phyloP scores from a whole-genome alignment of 2,797 vertebrate genomes.

The Balearica regulorum region DNA sequence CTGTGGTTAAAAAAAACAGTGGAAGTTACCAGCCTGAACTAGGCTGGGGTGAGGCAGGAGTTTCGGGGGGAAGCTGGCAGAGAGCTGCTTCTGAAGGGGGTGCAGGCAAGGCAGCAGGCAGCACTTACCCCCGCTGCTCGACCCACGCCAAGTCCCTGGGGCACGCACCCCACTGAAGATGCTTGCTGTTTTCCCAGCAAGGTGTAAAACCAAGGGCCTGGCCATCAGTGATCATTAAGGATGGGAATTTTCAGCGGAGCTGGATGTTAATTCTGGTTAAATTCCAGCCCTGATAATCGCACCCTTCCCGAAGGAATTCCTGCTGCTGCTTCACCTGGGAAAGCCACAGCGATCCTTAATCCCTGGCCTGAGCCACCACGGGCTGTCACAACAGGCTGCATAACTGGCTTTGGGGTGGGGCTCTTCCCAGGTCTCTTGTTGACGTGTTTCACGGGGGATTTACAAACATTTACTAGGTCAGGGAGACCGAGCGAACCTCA shows the following conservation, averaged over 20 bases:
- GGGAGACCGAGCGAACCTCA: background rate
- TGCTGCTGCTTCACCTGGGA: background rate
- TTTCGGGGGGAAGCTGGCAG: background rate
- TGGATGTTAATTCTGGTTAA: background rate
- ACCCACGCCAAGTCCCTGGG: background rate
- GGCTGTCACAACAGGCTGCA: background rate
- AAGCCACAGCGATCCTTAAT: background rate
- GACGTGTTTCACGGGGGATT: background rate
- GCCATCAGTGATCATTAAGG: background rate
- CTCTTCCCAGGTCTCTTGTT: background rate
- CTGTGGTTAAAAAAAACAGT: background rate
- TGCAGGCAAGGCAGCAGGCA: background rate
- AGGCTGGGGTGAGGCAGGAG: background rate
- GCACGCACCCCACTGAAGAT: background rate
- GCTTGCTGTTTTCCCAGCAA: background rate
- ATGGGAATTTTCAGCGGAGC: background rate
- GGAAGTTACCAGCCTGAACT: background rate
- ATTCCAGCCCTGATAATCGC: background rate
- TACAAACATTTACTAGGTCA: background rate
- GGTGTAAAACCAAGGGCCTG: background rate
- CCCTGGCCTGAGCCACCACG: background rate
- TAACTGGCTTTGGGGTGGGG: background rate
- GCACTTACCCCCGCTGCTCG: rapidly evolving
- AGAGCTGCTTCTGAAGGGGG: background rate
- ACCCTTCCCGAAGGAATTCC: background rate